phyloP scores from a whole-genome alignment of 2,888 invertebrate genomes.

The Lasiommata megera region DNA sequence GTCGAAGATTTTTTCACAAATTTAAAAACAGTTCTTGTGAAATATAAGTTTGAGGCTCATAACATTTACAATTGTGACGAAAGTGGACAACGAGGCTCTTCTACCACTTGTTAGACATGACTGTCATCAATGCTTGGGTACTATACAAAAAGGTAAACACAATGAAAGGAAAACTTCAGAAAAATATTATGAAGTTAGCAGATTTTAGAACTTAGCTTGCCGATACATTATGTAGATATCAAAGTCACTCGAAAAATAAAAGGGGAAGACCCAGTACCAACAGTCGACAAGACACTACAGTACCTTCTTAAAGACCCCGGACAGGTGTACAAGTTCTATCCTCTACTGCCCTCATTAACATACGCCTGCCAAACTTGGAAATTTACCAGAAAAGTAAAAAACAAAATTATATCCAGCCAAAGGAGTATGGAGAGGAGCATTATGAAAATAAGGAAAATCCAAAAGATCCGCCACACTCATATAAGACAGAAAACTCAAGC shows the following conservation, averaged over 20 bases:
- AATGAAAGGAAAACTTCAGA: constrained; percentile 33
- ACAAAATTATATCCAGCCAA: no score
- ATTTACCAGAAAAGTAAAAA: no score
- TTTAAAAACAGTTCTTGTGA: no score
- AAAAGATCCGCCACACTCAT: no score
- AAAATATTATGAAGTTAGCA: constrained; percentile 23
- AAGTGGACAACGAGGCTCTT: constrained; percentile 42
- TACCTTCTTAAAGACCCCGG: constrained; percentile 36
- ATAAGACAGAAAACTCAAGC: no score
- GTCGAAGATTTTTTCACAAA: no score
- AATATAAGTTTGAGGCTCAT: no score
- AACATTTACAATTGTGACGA: no score
- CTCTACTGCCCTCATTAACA: no score
- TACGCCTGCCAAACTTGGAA: no score
- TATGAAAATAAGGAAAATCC: no score
- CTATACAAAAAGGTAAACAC: constrained; percentile 43
- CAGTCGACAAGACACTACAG: constrained; percentile 37
- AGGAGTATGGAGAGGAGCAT: no score
- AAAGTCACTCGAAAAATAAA: constrained; percentile 40
- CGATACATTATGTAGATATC: constrained; percentile 40
- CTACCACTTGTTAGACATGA: constrained; percentile 43
- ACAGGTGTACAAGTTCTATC: neutral
- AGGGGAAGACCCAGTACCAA: constrained; percentile 42
- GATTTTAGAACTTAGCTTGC: constrained; percentile 30
- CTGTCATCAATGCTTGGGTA: constrained; percentile 46